Conservation (phyloP, 2,797 vertebrate species). For the Pagetopsis macropterus region DNA sequence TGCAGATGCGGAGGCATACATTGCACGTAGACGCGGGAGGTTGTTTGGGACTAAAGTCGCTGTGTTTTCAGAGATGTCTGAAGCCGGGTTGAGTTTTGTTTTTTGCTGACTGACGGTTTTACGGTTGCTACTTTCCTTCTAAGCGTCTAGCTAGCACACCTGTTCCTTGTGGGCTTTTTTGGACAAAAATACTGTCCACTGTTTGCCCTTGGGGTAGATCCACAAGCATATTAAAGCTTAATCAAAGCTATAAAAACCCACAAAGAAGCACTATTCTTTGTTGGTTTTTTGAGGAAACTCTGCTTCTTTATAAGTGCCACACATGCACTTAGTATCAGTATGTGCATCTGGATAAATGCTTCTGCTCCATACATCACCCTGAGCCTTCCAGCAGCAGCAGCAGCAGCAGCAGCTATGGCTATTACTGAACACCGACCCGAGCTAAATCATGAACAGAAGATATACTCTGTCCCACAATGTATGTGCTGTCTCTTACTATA, state of each 20-base stretch:
- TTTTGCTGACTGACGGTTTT: slow-evolving; percentile 60
- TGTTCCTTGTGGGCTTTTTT: slow-evolving; percentile 74
- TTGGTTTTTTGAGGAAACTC: slow-evolving; percentile 14
- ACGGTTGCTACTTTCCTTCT: slow-evolving; percentile 37
- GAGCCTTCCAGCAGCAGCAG: slow-evolving; percentile 14
- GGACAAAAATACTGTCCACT: slow-evolving; percentile 41
- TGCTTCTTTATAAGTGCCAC: slow-evolving; percentile 17
- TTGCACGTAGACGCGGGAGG: neutral
- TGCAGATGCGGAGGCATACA: neutral
- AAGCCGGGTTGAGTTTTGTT: slow-evolving; percentile 23
- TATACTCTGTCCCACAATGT: slow-evolving; percentile 11
- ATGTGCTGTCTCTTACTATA: slow-evolving; percentile 14
- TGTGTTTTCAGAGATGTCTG: slow-evolving; percentile 38
- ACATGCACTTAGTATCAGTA: neutral
- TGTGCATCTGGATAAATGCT: slow-evolving; percentile 26
- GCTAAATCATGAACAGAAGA: slow-evolving; percentile 5
- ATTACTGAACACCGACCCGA: slow-evolving; percentile 13
- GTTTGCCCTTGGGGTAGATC: neutral
- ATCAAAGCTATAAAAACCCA: neutral
- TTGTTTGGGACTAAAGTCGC: slow-evolving; percentile 18
- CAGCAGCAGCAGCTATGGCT: neutral
- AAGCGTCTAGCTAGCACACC: slow-evolving; percentile 68
- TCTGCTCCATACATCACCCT: slow-evolving; percentile 34
- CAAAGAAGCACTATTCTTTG: neutral
- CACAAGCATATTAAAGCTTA: neutral